These are phyloP conservation scores for Ephialtes manifestator DNA, from an alignment of 2,888 invertebrate genomes.

Conservation along the genomic window DNA sequence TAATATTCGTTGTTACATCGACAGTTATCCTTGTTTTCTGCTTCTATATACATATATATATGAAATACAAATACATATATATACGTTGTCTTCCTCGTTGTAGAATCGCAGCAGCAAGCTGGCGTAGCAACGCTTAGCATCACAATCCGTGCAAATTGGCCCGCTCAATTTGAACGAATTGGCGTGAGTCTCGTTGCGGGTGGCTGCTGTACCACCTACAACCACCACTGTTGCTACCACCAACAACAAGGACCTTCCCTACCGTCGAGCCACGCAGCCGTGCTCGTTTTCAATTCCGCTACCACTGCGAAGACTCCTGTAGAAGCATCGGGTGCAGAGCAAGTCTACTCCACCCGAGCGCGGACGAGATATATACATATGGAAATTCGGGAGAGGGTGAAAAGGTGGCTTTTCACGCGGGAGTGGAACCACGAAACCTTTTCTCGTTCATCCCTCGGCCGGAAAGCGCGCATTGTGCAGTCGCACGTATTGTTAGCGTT, in stretches of 20 bases:
- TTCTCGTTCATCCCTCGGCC: conserved; percentile 23
- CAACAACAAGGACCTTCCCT: conserved; percentile 55
- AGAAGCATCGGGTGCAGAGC: conserved; percentile 1
- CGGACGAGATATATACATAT: conserved; percentile 72
- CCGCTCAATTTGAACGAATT: conserved; percentile 80
- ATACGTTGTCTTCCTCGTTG: conserved; percentile 1
- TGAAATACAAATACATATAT: neutral
- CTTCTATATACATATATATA: neutral
- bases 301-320: conserved; percentile 8
- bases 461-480: conserved; percentile 2
- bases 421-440: conserved; percentile 41
- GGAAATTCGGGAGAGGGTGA: conserved; percentile 71
- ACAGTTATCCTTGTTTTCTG: neutral
- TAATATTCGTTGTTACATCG: neutral
- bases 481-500: conserved; percentile 8
- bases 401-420: conserved; percentile 17
- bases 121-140: conserved; percentile 78
- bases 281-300: conserved; percentile 71
- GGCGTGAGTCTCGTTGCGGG: conserved; percentile 61
- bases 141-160: conserved; percentile 82
- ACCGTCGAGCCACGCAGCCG: conserved; percentile 44
- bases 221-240: neutral
- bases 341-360: conserved; percentile 68
- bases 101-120: conserved; percentile 46
- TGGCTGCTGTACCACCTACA: conserved; percentile 10